Evolutionary conservation across 2,113 vertebrate species (phyloP), one percentile per base, ranked within the genome.

Genomic region (Phycodurus eques): DNA sequence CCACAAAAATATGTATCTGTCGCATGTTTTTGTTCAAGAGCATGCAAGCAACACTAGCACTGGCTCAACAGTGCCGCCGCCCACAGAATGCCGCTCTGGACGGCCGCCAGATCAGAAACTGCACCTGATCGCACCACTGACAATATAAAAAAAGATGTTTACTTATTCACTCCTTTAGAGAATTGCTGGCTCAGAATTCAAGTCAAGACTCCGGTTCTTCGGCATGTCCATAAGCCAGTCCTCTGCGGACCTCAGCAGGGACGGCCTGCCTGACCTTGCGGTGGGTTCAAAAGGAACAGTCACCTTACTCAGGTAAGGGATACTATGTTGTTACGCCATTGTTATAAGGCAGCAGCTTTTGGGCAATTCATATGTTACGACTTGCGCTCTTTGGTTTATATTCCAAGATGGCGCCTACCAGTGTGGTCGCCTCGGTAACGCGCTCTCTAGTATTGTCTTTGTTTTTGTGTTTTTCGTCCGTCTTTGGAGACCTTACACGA

Each of bases 271-370:
- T 22, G 91, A 92, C 59, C 72, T 92, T 46, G 91, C 87, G 0
- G 90, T 93, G 43, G 92, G 93, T 57, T 91, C 92, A 73, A 92
- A 84, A 74, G 92, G 92, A 5, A 49, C 0, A 8, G 89, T 93
- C 69, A 46, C 89, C n/a, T 57, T 94, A 44, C 86, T 94, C 73
- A 90, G 93, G 93, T 94, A 76, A 57, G 22, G 65, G 12, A 57
- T 19, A 39, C 42, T 19, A 19, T 11, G n/a, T 64, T 12, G 42
- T 3, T 1, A 53, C 8, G 35, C 12, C 42, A 27, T 10, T 60
- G 13, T 20, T 47, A 8, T 59, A 59, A 11, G 22, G n/a, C 12
- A 12, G 22, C 8, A 13, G 56, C 19, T 53, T 53, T 5, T 31
- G n/a, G 22, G 22, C 22, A 31, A 59, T 5, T 27, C 22, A 59